Conservation (phyloP, 1,140 invertebrate genomes). For the Oscheius sp. region DNA sequence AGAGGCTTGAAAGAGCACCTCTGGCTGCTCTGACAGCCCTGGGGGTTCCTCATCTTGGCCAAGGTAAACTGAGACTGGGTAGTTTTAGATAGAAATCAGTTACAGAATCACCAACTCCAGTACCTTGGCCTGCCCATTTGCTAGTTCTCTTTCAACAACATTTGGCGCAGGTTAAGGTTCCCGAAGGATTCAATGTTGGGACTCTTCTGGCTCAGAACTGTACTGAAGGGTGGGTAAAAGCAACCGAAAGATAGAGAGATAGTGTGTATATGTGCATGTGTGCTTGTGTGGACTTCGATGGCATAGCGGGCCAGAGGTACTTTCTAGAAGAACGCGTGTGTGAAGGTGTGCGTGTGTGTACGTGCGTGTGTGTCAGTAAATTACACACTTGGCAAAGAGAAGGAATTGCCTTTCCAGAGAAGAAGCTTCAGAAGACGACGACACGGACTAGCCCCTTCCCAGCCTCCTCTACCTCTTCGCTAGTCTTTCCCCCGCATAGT, state of each 20-base stretch:
- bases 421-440: neutral
- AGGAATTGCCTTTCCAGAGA: neutral
- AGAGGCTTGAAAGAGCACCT: neutral
- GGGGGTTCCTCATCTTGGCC: neutral
- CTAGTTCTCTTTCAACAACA: neutral
- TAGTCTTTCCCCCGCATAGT: neutral
- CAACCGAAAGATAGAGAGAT: too few species aligned
- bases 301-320: too few species aligned
- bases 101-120: neutral
- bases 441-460: neutral
- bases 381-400: too few species aligned
- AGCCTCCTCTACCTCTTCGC: neutral
- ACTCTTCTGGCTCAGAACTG: neutral
- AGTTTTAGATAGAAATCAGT: neutral
- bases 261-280: too few species aligned
- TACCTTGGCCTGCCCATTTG: neutral
- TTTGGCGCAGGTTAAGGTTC: neutral
- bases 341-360: too few species aligned
- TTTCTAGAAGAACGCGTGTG: too few species aligned
- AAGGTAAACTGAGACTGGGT: neutral
- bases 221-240: neutral
- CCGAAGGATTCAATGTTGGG: conserved; percentile 4
- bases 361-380: too few species aligned
- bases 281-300: too few species aligned
- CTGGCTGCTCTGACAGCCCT: neutral